A percentile compares a stretch with the other conserved stretches of the same genome.
Evolutionary conservation across 2,797 vertebrate species (phyloP).

Genomic region (Zalophus californianus): DNA sequence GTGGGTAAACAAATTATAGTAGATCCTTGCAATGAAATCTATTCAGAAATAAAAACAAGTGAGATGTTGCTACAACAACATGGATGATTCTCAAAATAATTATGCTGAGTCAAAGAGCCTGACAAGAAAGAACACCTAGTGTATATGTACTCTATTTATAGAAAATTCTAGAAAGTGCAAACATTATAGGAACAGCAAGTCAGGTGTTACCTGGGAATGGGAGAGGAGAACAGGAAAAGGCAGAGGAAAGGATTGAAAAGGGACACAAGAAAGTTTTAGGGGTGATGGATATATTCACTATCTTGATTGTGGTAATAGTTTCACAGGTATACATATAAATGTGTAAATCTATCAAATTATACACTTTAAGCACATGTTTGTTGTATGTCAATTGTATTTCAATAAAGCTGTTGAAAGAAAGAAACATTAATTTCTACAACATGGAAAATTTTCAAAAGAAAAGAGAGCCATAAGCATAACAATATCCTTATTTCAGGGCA

Average conservation of each 20-base stretch:
- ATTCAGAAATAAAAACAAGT: background rate
- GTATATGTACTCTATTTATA: background rate
- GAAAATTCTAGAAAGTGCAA: background rate
- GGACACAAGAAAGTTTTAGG: background rate
- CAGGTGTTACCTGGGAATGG: background rate
- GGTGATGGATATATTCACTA: background rate
- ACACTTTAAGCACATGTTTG: background rate
- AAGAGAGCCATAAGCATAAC: background rate
- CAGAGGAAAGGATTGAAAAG: background rate
- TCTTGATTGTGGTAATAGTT: background rate
- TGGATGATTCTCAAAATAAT: background rate
- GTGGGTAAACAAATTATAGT: background rate
- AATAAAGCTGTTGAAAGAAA: conserved; percentile 3
- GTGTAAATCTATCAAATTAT: background rate
- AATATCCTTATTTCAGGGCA: conserved; percentile 31
- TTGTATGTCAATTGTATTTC: background rate
- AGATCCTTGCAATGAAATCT: background rate
- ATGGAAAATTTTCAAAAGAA: background rate
- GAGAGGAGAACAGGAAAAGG: background rate
- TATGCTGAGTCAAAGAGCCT: background rate
- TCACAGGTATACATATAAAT: background rate
- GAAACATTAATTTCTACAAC: background rate
- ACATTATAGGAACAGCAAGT: background rate
- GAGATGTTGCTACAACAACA: background rate
- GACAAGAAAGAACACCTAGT: background rate